phyloP scores from a whole-genome alignment of 2,113 vertebrate genomes.

The Heptranchias perlo region DNA sequence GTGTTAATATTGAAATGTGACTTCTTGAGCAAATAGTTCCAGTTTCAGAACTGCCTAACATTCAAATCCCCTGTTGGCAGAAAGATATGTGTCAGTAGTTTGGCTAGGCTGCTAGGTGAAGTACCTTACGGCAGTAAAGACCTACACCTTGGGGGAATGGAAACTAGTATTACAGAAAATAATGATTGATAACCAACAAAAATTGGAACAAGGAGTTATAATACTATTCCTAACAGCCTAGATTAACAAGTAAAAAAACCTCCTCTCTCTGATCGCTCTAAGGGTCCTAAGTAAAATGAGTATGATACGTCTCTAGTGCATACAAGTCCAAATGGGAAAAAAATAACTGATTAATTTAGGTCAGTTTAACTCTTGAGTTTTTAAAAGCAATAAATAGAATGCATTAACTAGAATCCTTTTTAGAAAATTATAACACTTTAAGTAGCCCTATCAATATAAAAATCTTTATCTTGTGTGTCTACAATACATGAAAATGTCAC shows the following conservation, averaged over 20 bases:
- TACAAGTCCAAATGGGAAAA: background rate
- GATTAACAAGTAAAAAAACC: background rate
- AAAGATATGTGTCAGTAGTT: background rate
- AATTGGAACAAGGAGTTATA: background rate
- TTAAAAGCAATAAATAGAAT: background rate
- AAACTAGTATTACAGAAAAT: background rate
- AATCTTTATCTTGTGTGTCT: background rate
- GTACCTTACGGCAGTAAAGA: background rate
- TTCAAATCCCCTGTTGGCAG: background rate
- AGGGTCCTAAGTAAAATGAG: background rate
- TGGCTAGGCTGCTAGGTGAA: background rate
- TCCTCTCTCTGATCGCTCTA: background rate
- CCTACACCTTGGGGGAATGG: background rate
- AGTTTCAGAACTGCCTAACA: background rate
- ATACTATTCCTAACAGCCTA: background rate
- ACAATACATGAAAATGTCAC: background rate
- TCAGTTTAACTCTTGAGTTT: background rate
- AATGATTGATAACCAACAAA: background rate
- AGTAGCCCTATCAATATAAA: background rate
- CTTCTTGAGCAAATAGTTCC: background rate
- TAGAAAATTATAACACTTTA: background rate
- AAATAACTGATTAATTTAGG: background rate
- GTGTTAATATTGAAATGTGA: background rate
- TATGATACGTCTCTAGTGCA: background rate
- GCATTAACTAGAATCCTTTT: background rate